phyloP scores from a whole-genome alignment of 1,140 invertebrate species.

The Orius insidiosus region DNA sequence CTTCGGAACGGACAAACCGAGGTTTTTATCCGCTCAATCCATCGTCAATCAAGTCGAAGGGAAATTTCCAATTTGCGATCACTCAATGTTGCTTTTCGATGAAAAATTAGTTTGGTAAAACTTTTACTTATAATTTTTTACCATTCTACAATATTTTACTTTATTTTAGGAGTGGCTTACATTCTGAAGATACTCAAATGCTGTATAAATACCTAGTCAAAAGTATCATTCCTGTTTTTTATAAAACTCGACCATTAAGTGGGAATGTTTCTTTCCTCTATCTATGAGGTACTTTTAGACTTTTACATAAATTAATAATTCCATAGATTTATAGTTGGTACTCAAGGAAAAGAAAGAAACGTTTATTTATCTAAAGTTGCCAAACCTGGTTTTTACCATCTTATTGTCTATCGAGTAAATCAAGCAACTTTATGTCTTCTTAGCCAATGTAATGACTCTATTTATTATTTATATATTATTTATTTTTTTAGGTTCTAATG shows the following conservation, averaged over 20 bases:
- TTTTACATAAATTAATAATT: too few species aligned
- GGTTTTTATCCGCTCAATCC: slow-evolving; percentile 74
- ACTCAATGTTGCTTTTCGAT: slow-evolving; percentile 75
- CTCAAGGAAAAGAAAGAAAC: slow-evolving; percentile 40
- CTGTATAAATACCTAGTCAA: slow-evolving; percentile 64
- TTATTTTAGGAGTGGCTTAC: slow-evolving; percentile 54
- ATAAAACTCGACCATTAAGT: neutral
- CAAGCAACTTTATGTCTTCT: slow-evolving; percentile 65
- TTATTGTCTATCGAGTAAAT: slow-evolving; percentile 61
- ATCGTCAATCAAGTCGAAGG: slow-evolving; percentile 73
- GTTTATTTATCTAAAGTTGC: slow-evolving; percentile 46
- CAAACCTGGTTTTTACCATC: slow-evolving; percentile 42
- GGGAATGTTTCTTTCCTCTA: neutral
- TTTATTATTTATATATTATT: slow-evolving; percentile 1
- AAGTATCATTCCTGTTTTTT: slow-evolving; percentile 41
- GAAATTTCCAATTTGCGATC: slow-evolving; percentile 55
- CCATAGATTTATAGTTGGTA: slow-evolving; percentile 38
- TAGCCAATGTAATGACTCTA: slow-evolving; percentile 41
- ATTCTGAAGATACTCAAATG: slow-evolving; percentile 64
- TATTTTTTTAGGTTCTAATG: slow-evolving; percentile 1
- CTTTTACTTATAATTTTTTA: slow-evolving; percentile 10
- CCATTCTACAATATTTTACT: slow-evolving; percentile 2
- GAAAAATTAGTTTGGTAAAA: slow-evolving; percentile 78
- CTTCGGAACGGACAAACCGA: slow-evolving; percentile 68
- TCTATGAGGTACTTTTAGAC: slow-evolving; percentile 3